Percentiles rank a stretch among this genome's conserved stretches.
These are phyloP conservation scores for Drosophila infuscata DNA, from an alignment of 2,888 invertebrate genomes.

Conservation along the genomic window DNA sequence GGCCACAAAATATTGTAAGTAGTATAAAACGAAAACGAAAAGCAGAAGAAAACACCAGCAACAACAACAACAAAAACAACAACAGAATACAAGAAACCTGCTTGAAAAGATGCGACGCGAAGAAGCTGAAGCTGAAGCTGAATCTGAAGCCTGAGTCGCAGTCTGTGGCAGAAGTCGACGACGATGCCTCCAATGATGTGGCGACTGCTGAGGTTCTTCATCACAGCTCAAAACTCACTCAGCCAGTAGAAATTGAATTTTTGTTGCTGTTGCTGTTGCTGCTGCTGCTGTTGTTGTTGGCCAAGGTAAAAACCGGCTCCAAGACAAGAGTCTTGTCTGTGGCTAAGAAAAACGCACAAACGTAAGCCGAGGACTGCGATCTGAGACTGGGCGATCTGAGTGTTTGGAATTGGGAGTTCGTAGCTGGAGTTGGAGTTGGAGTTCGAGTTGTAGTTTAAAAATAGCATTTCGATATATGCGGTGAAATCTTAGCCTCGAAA, in stretches of 20 bases:
- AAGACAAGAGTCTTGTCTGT: conserved; percentile 37
- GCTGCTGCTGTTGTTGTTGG: conserved; percentile 22
- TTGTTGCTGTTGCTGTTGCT: conserved; percentile 49
- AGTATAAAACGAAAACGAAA: conserved; percentile 69
- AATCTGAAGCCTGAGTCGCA: neutral
- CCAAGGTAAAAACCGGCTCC: conserved; percentile 53
- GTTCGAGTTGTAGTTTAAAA: conserved; percentile 56
- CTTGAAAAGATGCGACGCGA: conserved; percentile 33
- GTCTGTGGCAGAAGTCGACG: conserved; percentile 40
- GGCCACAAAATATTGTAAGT: conserved; percentile 57
- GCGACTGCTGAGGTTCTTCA: conserved; percentile 64
- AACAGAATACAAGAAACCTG: conserved; percentile 53
- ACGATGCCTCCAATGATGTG: conserved; percentile 57
- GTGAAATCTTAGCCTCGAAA: conserved; percentile 54
- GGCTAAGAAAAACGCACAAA: conserved; percentile 40
- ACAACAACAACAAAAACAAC: neutral
- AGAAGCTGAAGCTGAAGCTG: conserved; percentile 2
- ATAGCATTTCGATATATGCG: conserved; percentile 73
- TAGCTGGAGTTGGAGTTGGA: conserved; percentile 8
- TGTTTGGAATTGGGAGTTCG: conserved; percentile 18
- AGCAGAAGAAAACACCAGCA: conserved; percentile 49
- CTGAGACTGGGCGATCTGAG: conserved; percentile 25
- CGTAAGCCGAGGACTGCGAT: conserved; percentile 41
- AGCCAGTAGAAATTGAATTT: conserved; percentile 78
- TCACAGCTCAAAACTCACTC: conserved; percentile 67